Evolutionary conservation across 1,140 invertebrate genomes (phyloP), one percentile per base, ranked within the genome.

Genomic region (Neoseiulus cucumeris): DNA sequence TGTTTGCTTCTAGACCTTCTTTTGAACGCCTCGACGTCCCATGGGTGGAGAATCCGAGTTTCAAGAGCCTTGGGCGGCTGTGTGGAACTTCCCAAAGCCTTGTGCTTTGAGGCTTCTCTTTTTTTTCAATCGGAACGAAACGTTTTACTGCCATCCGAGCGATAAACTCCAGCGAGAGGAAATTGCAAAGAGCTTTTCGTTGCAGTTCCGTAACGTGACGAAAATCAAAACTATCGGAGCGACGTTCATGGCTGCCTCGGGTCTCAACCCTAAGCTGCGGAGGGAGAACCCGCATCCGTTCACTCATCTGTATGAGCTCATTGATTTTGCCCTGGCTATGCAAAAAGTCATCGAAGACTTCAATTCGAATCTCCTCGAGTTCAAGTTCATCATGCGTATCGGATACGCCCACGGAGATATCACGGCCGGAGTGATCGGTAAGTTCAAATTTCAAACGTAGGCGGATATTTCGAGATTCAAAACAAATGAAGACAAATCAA

Each of bases 141-240:
- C 33, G 33, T 39, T 39, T 39, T 9, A 39, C 4, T 6, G 33
- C 33, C 33, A 39, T 9, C 33, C 33, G 33, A 39, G 33, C 33
- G 33, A 39, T 39, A 39, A 39, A 39, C 33, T 39, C 33, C 33
- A 39, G 4, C 9, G 33, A 9, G 33, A 39, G 33, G 9, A 39
- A 39, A 39, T 9, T 39, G 33, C 33, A 39, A 9, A 9, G 9
- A 39, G 22, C 22, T 59, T 59, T 47, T 20, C 28, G 25, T 25
- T 14, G 22, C 51, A 91, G 69, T 97, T 89, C 72, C 81, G 83
- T 42, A 85, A 89, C 65, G 87, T 97, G 1, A 92, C 96, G 73
- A 98, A 98, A 76, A 97, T 98, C 67, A 98, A 98, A 74, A 97
- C 93, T 0, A 97, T 97, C 67, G 93, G 92, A 2, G 87, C 87